These are phyloP conservation scores for Ictalurus furcatus DNA, from an alignment of 2,113 vertebrate genomes.

Conservation along the genomic window DNA sequence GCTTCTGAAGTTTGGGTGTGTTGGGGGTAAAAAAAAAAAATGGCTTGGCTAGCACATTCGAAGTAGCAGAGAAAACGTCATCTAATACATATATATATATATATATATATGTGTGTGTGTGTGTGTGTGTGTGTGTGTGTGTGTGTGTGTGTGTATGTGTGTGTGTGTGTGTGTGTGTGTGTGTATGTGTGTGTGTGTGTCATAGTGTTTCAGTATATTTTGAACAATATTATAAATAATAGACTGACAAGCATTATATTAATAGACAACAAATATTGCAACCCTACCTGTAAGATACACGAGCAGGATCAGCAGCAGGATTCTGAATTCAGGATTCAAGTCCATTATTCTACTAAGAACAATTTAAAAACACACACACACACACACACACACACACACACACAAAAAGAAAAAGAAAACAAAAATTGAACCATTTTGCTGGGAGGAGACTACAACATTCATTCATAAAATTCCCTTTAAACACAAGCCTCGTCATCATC, in stretches of 20 bases:
- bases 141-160: too few relatives aligned
- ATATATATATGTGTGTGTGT: too few relatives aligned
- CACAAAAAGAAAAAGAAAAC: neutral
- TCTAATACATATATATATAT: too few relatives aligned
- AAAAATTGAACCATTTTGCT: neutral
- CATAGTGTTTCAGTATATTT: neutral
- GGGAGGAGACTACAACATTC: too few relatives aligned
- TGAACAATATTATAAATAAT: neutral
- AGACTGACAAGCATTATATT: neutral
- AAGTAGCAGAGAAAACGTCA: neutral
- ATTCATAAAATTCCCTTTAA: too few relatives aligned
- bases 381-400: too few relatives aligned
- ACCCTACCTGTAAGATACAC: conserved; percentile 27
- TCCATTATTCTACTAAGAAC: conserved; percentile 15
- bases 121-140: too few relatives aligned
- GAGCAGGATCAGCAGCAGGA: neutral
- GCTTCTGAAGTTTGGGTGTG: neutral
- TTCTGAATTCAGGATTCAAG: neutral
- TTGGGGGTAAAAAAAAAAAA: neutral
- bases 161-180: too few relatives aligned
- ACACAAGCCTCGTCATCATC: too few relatives aligned
- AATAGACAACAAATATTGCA: too few relatives aligned
- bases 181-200: too few relatives aligned
- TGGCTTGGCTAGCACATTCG: neutral
- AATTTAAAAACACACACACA: neutral